Evolutionary conservation across 2,113 vertebrate species (phyloP), one percentile per base, ranked within the genome.

Genomic region (Burhinus bistriatus): DNA sequence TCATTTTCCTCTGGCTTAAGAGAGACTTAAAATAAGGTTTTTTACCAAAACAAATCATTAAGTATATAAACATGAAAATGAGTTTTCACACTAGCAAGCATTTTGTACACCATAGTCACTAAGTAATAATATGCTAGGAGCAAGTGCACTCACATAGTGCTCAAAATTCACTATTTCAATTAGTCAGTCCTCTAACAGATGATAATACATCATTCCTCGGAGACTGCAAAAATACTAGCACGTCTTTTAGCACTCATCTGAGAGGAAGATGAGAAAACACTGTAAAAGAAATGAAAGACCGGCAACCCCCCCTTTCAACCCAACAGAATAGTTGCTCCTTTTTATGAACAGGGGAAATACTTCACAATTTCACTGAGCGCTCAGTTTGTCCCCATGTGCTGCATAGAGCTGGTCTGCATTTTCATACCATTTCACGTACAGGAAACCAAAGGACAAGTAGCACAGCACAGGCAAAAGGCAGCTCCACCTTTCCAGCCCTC

Each of bases 21-120:
- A 91, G 34, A 80, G 27, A n/a, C 61, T 89, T 87, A 94, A 92
- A 91, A 34, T 58, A 88, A 75, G 47, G 9, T 9, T 2, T 4
- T 19, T 89, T 58, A 80, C 36, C 66, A 89, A 95, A 95, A 34
- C n/a, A 75, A 85, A 89, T 38, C 17, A n/a, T 57, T 75, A 93
- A 71, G 57, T 11, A 6, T 44, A 52, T n/a, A 79, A 82, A 83
- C 30, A 90, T 7, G n/a, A 85, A 91, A 88, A 69, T 27, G 0
- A 73, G 49, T 42, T 83, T 85, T 84, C 55, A 45, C 42, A 86
- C 40, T 44, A 65, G 45, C 32, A 58, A 83, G 51, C 6, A 36
- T 54, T 91, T 3, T 2, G 2, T 44, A 71, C 6, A 16, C 7
- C 45, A 58, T 2, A 69, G 34, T 44, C 40, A 40, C 17, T 21